Conservation (phyloP, 2,797 vertebrate genomes). For the Poeciliopsis presidionis region DNA sequence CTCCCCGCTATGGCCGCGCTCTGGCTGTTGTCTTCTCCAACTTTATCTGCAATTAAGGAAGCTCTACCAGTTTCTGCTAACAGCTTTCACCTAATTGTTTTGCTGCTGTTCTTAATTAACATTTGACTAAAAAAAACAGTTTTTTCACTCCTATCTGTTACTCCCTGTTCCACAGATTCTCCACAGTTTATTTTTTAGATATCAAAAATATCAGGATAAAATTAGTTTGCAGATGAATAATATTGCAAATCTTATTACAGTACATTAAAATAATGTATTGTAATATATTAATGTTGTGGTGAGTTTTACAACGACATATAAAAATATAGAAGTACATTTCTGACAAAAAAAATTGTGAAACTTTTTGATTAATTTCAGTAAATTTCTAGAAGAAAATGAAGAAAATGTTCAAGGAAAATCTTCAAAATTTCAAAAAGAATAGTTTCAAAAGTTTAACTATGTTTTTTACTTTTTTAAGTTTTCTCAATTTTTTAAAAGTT, state of each 20-base stretch:
- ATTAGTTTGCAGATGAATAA: background rate
- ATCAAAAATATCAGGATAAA: background rate
- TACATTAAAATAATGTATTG: background rate
- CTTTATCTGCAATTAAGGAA: conserved; percentile 37
- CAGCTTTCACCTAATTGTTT: background rate
- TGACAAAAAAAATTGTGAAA: no score
- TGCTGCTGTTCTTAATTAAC: background rate
- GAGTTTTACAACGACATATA: background rate
- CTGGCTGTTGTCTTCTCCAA: conserved; percentile 8
- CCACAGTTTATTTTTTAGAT: background rate
- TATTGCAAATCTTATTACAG: background rate
- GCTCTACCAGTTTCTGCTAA: background rate
- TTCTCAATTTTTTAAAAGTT: no score
- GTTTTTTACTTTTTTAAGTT: no score
- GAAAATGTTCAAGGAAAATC: no score
- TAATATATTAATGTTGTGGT: background rate
- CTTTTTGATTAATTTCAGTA: no score
- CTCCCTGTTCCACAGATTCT: background rate
- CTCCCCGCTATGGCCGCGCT: conserved; percentile 11
- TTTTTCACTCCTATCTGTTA: background rate
- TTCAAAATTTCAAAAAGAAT: no score
- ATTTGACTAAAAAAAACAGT: background rate
- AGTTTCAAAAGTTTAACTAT: no score
- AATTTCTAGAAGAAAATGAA: no score
- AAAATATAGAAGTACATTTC: background rate